Evolutionary conservation across 2,888 invertebrate genomes (phyloP), one percentile per base, ranked within the genome.

Genomic region (Spodoptera picta): DNA sequence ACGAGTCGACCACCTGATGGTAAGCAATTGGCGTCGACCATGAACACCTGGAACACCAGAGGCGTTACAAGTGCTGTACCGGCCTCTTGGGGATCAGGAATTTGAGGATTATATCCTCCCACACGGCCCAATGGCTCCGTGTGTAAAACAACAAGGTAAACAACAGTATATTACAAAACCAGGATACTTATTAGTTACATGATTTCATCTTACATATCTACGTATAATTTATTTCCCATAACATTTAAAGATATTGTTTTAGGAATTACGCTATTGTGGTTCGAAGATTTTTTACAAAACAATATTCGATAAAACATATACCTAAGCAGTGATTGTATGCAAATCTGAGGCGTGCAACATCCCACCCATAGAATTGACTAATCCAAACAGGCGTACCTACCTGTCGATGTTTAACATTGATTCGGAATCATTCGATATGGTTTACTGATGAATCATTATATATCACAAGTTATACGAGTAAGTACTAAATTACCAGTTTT

Each of bases 361-460:
- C 65, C 80, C 84, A 81, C 83, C 84, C 80, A 80, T 75, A 66
- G 67, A 75, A 81, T 84, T 66, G 75, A 65, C 66, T 78, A 78
- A 76, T 76, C 65, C 68, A 82, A 74, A 79, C 70, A 77, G 74
- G 75, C 77, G 75, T 68, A 55, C 60, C 63, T 61, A 4, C 49
- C 43, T 11, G 47, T 45, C 43, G 46, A 57, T 55, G n/a, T 54
- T 69, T 47, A 73, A 65, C 51, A 62, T 51, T 60, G 62, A 65
- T 62, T 64, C 41, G 44, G 54, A 45, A 45, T 50, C 36, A 1
- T 36, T 36, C 36, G 36, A 36, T 36, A 36, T 68, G 24, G 7
- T 53, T 27, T 52, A 53, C 41, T 49, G 51, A 56, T 56, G 54
- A 55, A 59, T 69, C 24, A 59, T 63, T 52, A n/a, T n/a, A n/a